These are phyloP conservation scores for Mallotus villosus DNA, from an alignment of 2,797 vertebrate species.

Conservation along the genomic window DNA sequence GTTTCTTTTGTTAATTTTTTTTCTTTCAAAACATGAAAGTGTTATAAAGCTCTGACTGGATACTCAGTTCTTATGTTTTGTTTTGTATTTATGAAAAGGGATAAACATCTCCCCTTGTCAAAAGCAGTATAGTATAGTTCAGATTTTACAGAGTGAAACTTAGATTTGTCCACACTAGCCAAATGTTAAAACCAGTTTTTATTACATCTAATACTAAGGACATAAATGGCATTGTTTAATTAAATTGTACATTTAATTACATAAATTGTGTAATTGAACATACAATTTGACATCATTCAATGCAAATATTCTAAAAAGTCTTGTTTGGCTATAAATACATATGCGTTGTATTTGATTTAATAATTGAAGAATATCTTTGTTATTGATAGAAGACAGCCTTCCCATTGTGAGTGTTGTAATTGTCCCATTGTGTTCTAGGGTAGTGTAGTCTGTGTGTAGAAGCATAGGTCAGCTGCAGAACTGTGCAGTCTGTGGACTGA, in stretches of 20 bases:
- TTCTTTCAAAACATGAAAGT: slow-evolving; percentile 11
- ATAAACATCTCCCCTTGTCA: slow-evolving; percentile 33
- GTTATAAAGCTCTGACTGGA: slow-evolving; percentile 18
- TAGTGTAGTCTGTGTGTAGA: slow-evolving; percentile 35
- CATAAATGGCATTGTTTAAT: too few relatives aligned
- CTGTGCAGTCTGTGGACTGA: slow-evolving; percentile 24
- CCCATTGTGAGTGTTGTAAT: slow-evolving; percentile 56
- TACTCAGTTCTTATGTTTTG: slow-evolving; percentile 5
- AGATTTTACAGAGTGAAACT: slow-evolving; percentile 43
- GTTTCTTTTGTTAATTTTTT: slow-evolving; percentile 1
- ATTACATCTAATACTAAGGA: slow-evolving; percentile 19
- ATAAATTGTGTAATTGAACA: slow-evolving; percentile 42
- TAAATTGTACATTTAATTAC: too few relatives aligned
- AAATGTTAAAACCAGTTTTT: slow-evolving; percentile 31
- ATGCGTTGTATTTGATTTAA: slow-evolving; percentile 27
- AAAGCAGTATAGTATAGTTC: slow-evolving; percentile 24
- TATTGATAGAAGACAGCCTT: slow-evolving; percentile 18
- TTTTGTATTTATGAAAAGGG: slow-evolving; percentile 42
- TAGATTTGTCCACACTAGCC: slow-evolving; percentile 33
- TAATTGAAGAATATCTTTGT: slow-evolving; percentile 14
- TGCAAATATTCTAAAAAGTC: slow-evolving; percentile 22
- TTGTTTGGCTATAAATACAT: slow-evolving; percentile 30
- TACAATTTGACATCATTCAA: slow-evolving; percentile 44
- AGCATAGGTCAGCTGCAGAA: slow-evolving; percentile 49
- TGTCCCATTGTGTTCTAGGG: slow-evolving; percentile 45